Percentiles rank a stretch among this genome's conserved stretches.
Conservation (phyloP, 2,888 invertebrate genomes). For the Amiota communis region DNA sequence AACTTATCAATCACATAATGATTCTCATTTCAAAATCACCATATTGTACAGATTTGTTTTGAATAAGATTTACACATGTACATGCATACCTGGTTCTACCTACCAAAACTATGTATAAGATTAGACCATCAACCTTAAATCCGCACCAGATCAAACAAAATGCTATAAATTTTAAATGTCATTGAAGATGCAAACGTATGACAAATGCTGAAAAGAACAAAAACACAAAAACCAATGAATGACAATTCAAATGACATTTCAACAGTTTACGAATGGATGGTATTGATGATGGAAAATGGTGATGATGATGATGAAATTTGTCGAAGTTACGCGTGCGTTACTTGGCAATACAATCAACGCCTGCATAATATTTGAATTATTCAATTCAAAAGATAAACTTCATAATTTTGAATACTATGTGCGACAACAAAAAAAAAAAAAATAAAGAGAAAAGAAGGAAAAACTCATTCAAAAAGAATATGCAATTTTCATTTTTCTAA, state of each 20-base stretch:
- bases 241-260: constrained; percentile 30
- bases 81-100: too few species aligned
- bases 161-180: constrained; percentile 13
- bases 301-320: constrained; percentile 19
- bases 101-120: too few species aligned
- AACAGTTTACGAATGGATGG: not conserved
- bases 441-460: not conserved
- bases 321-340: constrained; percentile 2
- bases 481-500: constrained; percentile 28
- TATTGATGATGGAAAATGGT: not conserved
- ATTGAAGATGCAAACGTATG: not conserved
- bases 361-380: constrained; percentile 14
- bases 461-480: constrained; percentile 10
- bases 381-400: not conserved
- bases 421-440: not conserved
- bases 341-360: constrained; percentile 21
- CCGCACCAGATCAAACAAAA: not conserved
- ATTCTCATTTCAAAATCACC: too few species aligned
- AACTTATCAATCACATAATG: too few species aligned
- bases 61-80: too few species aligned
- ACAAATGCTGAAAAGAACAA: too few species aligned
- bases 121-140: too few species aligned
- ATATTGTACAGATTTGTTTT: too few species aligned
- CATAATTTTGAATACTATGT: too few species aligned
- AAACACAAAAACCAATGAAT: not conserved